Conservation (phyloP, 2,797 vertebrate genomes). For the Sitta carolinensis region DNA sequence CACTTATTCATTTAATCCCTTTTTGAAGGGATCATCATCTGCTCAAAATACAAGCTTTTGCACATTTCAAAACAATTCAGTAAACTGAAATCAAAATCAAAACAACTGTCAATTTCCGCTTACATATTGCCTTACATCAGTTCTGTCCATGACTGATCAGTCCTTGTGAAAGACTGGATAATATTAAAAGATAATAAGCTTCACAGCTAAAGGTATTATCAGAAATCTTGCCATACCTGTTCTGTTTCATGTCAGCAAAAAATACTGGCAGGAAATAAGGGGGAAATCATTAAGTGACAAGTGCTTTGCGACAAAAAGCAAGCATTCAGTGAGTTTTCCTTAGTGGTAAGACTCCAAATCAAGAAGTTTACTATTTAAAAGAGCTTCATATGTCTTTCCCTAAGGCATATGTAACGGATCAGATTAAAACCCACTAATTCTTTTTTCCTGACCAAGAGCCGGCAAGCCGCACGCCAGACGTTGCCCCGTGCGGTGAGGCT, state of each 20-base stretch:
- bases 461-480: not conserved
- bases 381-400: not conserved
- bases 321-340: not conserved
- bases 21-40: not conserved
- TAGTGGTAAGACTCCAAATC: no score
- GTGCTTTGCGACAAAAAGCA: not conserved
- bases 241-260: not conserved
- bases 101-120: not conserved
- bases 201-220: not conserved
- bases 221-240: not conserved
- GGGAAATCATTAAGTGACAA: not conserved
- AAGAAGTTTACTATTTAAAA: not conserved
- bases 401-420: rapidly evolving
- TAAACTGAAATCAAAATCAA: not conserved
- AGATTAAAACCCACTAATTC: not conserved
- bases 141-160: not conserved
- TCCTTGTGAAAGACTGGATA: not conserved
- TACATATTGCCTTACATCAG: not conserved
- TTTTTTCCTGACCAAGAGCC: not conserved
- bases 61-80: not conserved
- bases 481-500: not conserved
- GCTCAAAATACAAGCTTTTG: not conserved
- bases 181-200: not conserved
- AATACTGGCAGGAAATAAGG: not conserved
- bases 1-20: not conserved